A percentile compares a stretch with the other conserved stretches of the same genome.
Evolutionary conservation across 2,113 vertebrate species (phyloP).

Genomic region (Panthera uncia): DNA sequence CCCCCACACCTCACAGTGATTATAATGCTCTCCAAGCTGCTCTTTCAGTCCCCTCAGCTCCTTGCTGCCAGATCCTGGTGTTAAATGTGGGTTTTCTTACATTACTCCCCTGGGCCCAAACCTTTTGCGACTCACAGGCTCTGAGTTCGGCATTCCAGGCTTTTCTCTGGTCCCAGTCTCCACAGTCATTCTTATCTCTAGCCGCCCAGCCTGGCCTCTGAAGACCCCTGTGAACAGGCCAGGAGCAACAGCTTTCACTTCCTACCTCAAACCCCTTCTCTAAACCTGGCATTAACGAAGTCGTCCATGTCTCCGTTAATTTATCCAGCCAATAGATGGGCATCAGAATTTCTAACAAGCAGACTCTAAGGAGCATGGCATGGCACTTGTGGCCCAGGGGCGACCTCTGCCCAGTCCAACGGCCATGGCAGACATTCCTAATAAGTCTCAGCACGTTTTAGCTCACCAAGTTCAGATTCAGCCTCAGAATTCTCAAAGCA

Average conservation of each 20-base stretch:
- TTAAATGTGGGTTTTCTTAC: neutral
- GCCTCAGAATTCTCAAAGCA: neutral
- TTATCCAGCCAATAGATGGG: neutral
- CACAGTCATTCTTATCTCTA: neutral
- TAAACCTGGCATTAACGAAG: neutral
- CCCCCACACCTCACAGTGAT: neutral
- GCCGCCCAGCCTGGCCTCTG: neutral
- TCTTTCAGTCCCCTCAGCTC: neutral
- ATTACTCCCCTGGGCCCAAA: neutral
- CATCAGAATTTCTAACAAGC: neutral
- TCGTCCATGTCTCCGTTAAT: neutral
- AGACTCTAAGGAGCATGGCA: neutral
- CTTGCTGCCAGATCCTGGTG: neutral
- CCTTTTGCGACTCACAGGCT: neutral
- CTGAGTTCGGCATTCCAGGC: neutral
- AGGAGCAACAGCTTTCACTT: neutral
- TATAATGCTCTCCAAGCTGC: neutral
- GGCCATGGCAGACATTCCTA: neutral
- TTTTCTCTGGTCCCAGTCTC: neutral
- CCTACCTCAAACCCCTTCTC: neutral
- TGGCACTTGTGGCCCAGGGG: neutral
- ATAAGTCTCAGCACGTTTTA: neutral
- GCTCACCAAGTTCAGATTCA: neutral
- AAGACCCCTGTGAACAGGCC: neutral
- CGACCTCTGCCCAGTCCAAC: accelerated